Evolutionary conservation across 23 tunicate species (phyloP), one percentile per base, ranked within the genome.

Genomic region (Trididemnum clinides): DNA sequence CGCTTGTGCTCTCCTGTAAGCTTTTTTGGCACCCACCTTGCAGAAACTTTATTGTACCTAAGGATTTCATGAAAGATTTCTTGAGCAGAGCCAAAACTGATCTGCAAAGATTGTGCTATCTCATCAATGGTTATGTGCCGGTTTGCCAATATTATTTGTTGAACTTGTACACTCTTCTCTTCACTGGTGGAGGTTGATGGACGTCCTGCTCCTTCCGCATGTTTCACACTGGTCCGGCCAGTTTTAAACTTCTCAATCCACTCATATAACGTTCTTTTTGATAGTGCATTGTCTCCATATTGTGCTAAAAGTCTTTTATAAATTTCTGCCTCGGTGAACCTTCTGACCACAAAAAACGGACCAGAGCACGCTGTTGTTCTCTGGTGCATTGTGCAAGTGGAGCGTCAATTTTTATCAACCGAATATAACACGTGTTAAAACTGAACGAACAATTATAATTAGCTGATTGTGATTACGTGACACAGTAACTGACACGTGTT

Each of bases 351-450:
- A 72, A 72, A 72, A 72, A 72, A 27, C 78, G 57, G 78, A 72
- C 28, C 49, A 72, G 59, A 0, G 82, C 71, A 34, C 82, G 82
- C 49, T 77, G 82, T 77, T 77, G 71, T 77, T 77, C 82, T 29
- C 29, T 77, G 82, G 71, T 77, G 82, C 49, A 77, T 77, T 77
- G 64, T 77, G 82, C 82, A 49, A 77, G 82, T 39, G 82, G 82
- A 77, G 58, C 71, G 82, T 33, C 71, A 0, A 77, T 77, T 49
- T 77, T 77, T 77, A 77, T 77, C 58, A 50, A 77, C 64, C 27
- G 82, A 39, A 77, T 49, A 39, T 34, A 77, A 77, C 71, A 49
- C 64, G 29, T 77, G 82, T 77, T 29, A 77, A 44, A 0, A 77
- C 38, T 34, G 0, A 44, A 0, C 82, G 25, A 77, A 20, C 64